Conservation (phyloP, 2,888 invertebrate species). For the Tetropium fuscum region DNA sequence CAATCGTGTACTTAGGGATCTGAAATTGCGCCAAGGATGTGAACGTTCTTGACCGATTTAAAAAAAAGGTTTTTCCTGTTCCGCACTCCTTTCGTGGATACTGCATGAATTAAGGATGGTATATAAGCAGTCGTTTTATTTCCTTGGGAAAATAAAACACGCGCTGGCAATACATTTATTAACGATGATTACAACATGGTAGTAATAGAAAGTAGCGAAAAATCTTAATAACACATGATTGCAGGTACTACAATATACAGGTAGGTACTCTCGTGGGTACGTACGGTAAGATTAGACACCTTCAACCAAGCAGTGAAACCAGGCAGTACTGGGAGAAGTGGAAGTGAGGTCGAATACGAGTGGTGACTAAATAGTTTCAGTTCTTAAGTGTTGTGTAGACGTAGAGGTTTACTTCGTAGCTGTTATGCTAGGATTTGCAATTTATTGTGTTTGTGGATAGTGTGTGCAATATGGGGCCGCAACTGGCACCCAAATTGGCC, state of each 20-base stretch:
- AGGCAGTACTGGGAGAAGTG: slow-evolving; percentile 13
- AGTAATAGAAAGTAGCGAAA: slow-evolving; percentile 23
- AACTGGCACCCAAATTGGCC: slow-evolving; percentile 12
- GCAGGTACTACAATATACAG: slow-evolving; percentile 11
- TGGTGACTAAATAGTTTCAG: slow-evolving; percentile 19
- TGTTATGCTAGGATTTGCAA: slow-evolving; percentile 22
- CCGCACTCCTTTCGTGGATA: too few species aligned
- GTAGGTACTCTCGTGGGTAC: slow-evolving; percentile 15
- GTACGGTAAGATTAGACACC: slow-evolving; percentile 3
- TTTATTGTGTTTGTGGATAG: slow-evolving; percentile 21
- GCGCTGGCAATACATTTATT: not conserved
- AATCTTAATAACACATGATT: slow-evolving; percentile 15
- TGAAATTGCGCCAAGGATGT: too few species aligned
- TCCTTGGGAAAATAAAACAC: not conserved
- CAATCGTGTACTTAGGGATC: too few species aligned
- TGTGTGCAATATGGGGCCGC: slow-evolving; percentile 26
- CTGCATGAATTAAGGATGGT: too few species aligned
- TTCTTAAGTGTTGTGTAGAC: slow-evolving; percentile 32
- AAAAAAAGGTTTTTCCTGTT: too few species aligned
- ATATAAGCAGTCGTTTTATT: too few species aligned
- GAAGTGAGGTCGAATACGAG: slow-evolving; percentile 20
- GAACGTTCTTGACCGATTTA: too few species aligned
- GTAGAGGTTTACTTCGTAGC: slow-evolving; percentile 28
- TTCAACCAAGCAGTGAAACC: slow-evolving; percentile 15
- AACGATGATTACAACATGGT: slow-evolving; percentile 1